A percentile compares a stretch with the other conserved stretches of the same genome.
These are phyloP conservation scores for Gymnocypris eckloni DNA, from an alignment of 2,797 vertebrate genomes.

Conservation along the genomic window DNA sequence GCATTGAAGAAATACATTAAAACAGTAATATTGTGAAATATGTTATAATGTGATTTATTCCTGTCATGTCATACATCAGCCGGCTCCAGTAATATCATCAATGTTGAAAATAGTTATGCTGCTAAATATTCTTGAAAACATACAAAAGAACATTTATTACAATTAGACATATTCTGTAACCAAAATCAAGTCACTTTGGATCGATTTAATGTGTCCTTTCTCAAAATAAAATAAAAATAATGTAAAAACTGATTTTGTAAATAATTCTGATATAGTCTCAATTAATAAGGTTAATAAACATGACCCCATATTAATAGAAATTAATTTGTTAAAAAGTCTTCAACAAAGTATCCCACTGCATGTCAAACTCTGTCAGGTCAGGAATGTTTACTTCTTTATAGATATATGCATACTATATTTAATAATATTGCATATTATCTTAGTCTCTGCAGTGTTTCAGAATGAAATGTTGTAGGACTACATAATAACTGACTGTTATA, in stretches of 20 bases:
- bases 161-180: neutral
- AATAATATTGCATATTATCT: neutral
- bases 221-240: neutral
- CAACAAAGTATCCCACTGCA: neutral
- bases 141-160: neutral
- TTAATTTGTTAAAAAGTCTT: neutral
- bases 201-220: neutral
- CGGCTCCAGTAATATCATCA: neutral
- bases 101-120: neutral
- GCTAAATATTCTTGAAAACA: neutral
- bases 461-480: slow-evolving; percentile 51
- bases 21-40: neutral
- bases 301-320: neutral
- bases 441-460: neutral
- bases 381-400: slow-evolving; percentile 29
- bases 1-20: neutral
- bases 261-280: neutral
- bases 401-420: neutral
- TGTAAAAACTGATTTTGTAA: neutral
- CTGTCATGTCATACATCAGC: neutral
- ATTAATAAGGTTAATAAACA: neutral
- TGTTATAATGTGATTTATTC: too few species aligned
- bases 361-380: slow-evolving; percentile 13
- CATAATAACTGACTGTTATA: slow-evolving; percentile 25
- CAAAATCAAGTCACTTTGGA: too few species aligned